A percentile compares a stretch with the other conserved stretches of the same genome.
Conservation (phyloP, 1,140 invertebrate species). For the Druon quercuslanigerum region DNA sequence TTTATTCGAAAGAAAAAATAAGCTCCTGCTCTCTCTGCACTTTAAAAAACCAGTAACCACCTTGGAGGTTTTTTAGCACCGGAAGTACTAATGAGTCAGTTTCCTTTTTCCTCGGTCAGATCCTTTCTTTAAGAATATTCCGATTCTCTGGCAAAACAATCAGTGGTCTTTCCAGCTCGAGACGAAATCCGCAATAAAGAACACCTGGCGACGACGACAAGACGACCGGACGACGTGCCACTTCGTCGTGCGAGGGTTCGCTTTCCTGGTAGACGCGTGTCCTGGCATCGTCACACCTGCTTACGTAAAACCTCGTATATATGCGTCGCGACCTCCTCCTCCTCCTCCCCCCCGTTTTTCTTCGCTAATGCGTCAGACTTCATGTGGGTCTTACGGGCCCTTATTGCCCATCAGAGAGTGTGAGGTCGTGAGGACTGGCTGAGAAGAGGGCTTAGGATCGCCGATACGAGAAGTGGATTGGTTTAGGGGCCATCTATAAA, state of each 20-base stretch:
- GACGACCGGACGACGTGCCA: slow-evolving; percentile 42
- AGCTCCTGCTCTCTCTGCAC: too few relatives aligned
- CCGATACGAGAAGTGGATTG: slow-evolving; percentile 48
- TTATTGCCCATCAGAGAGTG: slow-evolving; percentile 34
- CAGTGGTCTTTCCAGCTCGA: slow-evolving; percentile 30
- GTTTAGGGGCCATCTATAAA: slow-evolving; percentile 33
- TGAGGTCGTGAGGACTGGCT: slow-evolving; percentile 60
- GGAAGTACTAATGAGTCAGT: slow-evolving; percentile 25
- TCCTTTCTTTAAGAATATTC: slow-evolving; percentile 8
- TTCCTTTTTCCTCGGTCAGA: background rate
- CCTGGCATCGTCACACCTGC: slow-evolving; percentile 75
- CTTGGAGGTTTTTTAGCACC: background rate
- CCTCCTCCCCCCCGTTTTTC: slow-evolving; percentile 43
- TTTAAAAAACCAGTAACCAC: background rate
- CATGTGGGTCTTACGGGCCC: slow-evolving; percentile 31
- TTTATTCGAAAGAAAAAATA: background rate
- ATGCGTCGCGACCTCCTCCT: slow-evolving; percentile 54
- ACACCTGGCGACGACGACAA: slow-evolving; percentile 63
- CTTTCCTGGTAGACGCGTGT: slow-evolving; percentile 74
- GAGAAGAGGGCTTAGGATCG: slow-evolving; percentile 58
- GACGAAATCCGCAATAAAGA: slow-evolving; percentile 64
- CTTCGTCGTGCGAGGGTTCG: slow-evolving; percentile 49
- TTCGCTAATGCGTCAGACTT: slow-evolving; percentile 27
- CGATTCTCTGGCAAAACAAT: slow-evolving; percentile 44
- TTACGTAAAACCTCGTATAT: slow-evolving; percentile 66